Evolutionary conservation across 2,888 invertebrate species (phyloP).

Genomic region (Trachelus iudaicus): DNA sequence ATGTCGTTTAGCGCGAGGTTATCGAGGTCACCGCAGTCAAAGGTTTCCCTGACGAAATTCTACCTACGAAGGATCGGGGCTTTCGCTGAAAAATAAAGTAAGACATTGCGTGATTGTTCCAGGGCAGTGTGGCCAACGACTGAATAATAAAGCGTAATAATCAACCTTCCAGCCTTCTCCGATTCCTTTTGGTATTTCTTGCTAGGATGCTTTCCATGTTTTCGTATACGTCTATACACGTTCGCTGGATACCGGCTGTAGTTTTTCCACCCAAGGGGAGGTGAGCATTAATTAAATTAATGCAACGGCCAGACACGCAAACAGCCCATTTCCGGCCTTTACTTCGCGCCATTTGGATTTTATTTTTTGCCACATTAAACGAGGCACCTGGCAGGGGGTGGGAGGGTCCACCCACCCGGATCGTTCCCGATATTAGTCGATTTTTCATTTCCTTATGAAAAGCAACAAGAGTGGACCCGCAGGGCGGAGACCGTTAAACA

Average conservation of each 20-base stretch:
- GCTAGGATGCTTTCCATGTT: constrained; percentile 5
- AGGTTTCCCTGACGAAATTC: neutral
- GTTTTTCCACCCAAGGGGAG: constrained; percentile 22
- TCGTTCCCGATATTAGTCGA: neutral
- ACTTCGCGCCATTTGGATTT: constrained; percentile 34
- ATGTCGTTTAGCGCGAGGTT: neutral
- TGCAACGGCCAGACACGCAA: constrained; percentile 37
- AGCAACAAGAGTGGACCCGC: neutral
- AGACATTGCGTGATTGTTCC: constrained; percentile 1
- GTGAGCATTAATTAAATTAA: constrained; percentile 43
- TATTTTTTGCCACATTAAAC: constrained; percentile 22
- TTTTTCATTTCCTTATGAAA: neutral
- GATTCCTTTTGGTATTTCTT: constrained; percentile 12
- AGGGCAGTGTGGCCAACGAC: neutral
- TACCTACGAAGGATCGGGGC: neutral
- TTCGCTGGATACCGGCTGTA: too few species aligned
- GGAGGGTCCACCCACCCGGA: neutral
- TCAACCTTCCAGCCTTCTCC: neutral
- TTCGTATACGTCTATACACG: too few species aligned
- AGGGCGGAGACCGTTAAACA: too few species aligned
- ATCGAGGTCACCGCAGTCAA: neutral
- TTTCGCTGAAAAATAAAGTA: neutral
- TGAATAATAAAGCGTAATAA: constrained; percentile 6
- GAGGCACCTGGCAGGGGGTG: neutral
- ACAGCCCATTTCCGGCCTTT: constrained; percentile 30